Base-by-base conservation (phyloP, 2,113 vertebrate species). In the Axis porcinus region DNA sequence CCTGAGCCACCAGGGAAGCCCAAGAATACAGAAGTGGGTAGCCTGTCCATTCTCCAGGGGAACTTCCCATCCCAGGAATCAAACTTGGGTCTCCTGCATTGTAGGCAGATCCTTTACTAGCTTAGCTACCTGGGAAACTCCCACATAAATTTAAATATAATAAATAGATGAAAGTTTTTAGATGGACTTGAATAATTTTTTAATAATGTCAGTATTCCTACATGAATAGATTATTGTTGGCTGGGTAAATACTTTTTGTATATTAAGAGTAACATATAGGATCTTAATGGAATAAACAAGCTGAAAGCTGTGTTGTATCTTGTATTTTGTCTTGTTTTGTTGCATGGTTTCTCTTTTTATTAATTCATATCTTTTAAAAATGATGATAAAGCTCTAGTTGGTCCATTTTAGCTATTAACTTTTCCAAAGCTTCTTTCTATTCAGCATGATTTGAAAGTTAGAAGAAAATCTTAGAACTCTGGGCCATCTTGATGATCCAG, bases 381-480 rank as follows among this genome's bases (percentile, higher is more conserved):
- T 93, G 2, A 8, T 82, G 19, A 30, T 67, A 88, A 8, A 91
- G 4, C n/a, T 91, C 3, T 81, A 13, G 30, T 76, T 93, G 40
- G 25, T 33, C 17, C 3, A 86, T 95, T 25, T 88, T 82, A 91
- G 55, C 8, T 23, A 45, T 17, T 36, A 70, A 27, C 14, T 58
- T 95, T 94, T 45, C 21, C 7, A 57, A 91, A 94, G 16, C 25
- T 74, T 83, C 28, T 79, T 97, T 95, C 47, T 78, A 33, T 8
- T 89, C 19, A 43, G 6, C 67, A 55, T 89, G 27, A 89, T 79
- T 93, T 78, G 19, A 95, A 95, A 58, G 52, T 94, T 94, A 94
- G 28, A 62, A 58, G 43, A 93, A 83, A 76, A 67, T 91, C 11
- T 57, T 94, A 93, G 47, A 97, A 88, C 52, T 85, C 4, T 97